Evolutionary conservation across 2,888 invertebrate species (phyloP), one percentile per base, ranked within the genome.

Genomic region (Geophilus truncorum): DNA sequence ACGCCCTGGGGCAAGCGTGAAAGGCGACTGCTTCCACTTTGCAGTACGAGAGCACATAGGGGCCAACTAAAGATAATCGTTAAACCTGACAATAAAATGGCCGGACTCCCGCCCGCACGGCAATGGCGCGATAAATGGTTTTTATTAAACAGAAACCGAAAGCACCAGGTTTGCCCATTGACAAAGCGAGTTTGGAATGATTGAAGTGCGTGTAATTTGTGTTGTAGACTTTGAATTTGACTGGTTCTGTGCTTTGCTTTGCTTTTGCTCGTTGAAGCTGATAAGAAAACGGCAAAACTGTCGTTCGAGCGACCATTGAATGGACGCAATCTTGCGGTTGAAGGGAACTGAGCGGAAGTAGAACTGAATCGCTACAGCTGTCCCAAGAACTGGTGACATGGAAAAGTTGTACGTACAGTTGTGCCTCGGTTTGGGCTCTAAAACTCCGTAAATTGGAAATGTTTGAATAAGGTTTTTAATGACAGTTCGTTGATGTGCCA

Each of bases 251-350:
- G n/a, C n/a, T 70, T 70, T 70, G 28, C 25, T 28, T n/a, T 10
- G 15, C 18, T 9, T 6, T 18, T 6, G 18, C 45, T 45, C 12
- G 70, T n/a, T 23, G 70, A 23, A 25, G 25, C 70, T 70, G 70
- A 70, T 70, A 70, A 70, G 70, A 70, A 70, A 70, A 70, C 70
- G 70, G 70, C 70, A 70, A 70, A 51, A 21, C 51, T 51, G 51
- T 51, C 51, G 51, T 28, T 70, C 70, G 70, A 23, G 28, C 70
- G 70, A 70, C 51, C 70, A 70, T 70, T 70, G 70, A 70, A 70
- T 70, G 70, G 70, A 70, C 70, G 70, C 70, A 70, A 70, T 70
- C 70, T 70, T 70, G 70, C 70, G 70, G 70, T 70, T 70, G 70
- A 70, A 70, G 70, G 70, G 25, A 70, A 70, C 25, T 70, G 12